Base-by-base conservation (phyloP, 37 sponge, comb jelly and placozoan species). In the Beroe forskalii region DNA sequence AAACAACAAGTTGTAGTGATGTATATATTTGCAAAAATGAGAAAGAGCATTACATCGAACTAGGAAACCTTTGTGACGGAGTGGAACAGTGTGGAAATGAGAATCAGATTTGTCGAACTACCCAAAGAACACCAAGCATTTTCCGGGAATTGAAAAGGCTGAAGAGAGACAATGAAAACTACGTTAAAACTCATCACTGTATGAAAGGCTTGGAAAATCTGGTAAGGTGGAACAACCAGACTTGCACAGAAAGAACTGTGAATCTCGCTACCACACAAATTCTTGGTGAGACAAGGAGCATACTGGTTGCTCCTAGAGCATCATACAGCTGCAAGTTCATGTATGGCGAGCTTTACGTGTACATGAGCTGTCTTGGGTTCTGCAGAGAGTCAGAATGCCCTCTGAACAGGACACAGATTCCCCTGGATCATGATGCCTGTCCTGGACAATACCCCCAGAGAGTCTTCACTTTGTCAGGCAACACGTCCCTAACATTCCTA, bases 401-500 rank as follows among this genome's bases (percentile, higher is more conserved):
- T 48, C 35, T 32, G 12, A 32, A 32, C 23, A 23, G 28, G 9
- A n/a, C n/a, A n/a, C 12, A 48, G 12, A 12, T 17, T 1, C 12
- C 0, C 1, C 40, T 43, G 55, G 43, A 8, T 6, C 35, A 80
- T n/a, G 48, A 80, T 80, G 39, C 86, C 28, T 80, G 86, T 43
- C 44, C 86, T 24, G 55, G 44, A 4, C 86, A 80, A 27, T 80
- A 44, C 27, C 86, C 55, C 22, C 17, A 80, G 1, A 35, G 86
- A 44, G 30, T 25, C 12, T 41, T 33, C 48, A 80, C 86, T 3
- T n/a, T 80, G 2, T 43, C 55, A n/a, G 40, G 35, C 86, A 80
- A 80, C 55, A n/a, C 44, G 1, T 41, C n/a, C 27, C 55, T 80
- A 41, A 80, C 86, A 17, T 80, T 80, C 27, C 48, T 80, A 8